Conservation (phyloP, 1,140 invertebrate genomes). For the Drosophila santomea region DNA sequence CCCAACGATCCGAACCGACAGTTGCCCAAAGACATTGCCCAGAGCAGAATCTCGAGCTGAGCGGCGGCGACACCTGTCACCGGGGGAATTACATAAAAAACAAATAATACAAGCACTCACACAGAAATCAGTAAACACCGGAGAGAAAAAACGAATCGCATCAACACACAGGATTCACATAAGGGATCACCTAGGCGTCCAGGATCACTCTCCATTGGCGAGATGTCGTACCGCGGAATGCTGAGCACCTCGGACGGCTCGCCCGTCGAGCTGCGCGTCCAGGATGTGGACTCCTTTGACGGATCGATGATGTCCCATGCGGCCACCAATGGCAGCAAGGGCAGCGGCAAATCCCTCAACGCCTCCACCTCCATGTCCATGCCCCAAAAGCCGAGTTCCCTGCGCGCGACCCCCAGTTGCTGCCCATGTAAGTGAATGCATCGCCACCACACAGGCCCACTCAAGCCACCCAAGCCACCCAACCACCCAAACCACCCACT, state of each 20-base stretch:
- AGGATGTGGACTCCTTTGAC: conserved; percentile 56
- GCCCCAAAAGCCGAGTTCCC: background rate
- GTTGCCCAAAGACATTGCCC: conserved; percentile 30
- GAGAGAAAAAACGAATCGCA: background rate
- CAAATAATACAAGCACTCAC: conserved; percentile 2
- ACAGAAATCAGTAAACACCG: background rate
- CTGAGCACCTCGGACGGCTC: conserved; percentile 37
- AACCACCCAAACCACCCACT: background rate
- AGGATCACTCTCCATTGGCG: background rate
- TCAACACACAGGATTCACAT: background rate
- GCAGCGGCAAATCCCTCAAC: conserved; percentile 7
- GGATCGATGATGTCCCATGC: conserved; percentile 18
- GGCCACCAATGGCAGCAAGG: background rate
- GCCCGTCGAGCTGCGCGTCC: background rate
- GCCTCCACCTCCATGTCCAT: background rate
- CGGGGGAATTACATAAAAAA: conserved; percentile 40
- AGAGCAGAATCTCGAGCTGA: conserved; percentile 22
- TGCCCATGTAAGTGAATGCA: conserved; percentile 5
- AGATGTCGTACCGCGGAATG: conserved; percentile 70
- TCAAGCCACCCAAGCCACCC: too few relatives aligned
- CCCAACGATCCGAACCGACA: conserved; percentile 26
- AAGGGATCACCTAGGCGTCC: background rate
- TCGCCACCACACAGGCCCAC: background rate
- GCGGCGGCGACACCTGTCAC: conserved; percentile 37
- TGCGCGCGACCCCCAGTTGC: background rate